Evolutionary conservation across 2,888 invertebrate species (phyloP), one percentile per base, ranked within the genome.

Genomic region (Hydriomena furcata): DNA sequence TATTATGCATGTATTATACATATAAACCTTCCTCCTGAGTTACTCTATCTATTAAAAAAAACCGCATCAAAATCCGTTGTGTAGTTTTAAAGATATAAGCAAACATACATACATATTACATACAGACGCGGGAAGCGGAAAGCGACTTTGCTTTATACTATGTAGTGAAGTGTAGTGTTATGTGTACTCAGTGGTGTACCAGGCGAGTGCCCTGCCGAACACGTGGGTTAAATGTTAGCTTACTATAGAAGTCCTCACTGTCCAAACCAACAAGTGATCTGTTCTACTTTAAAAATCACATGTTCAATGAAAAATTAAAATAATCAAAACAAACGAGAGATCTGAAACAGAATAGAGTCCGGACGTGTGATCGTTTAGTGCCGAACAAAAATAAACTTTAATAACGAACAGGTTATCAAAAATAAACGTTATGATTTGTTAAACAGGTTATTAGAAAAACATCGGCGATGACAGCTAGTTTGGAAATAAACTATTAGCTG

Each of bases 381-480:
- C 71, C 67, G 76, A 86, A 85, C 81, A 65, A 84, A 87, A 88
- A 87, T 87, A 88, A 86, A 86, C 83, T 76, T 79, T 83, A 80
- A 82, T 84, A 78, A 80, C 31, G 17, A 45, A 84, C 84, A 81
- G 79, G 77, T 85, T 86, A 85, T 85, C 79, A 65, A 84, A 86
- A 88, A 85, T 85, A 87, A 85, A 85, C 82, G 76, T 80, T 83
- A 84, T 85, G 82, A 85, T 85, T 84, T 82, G 81, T 84, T 83
- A 76, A 81, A 84, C 83, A 81, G 79, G 77, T 86, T 87, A 86
- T 86, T 86, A 83, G 82, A 79, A 82, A 83, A 87, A 84, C 84
- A 84, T 82, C 70, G 75, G 66, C 61, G 76, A 74, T 75, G 83
- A 80, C 79, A 76, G 68, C 68, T 50, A 71, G 76, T 71, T 71